Evolutionary conservation across 2,888 invertebrate genomes (phyloP).

Genomic region (Tinea pellionella): DNA sequence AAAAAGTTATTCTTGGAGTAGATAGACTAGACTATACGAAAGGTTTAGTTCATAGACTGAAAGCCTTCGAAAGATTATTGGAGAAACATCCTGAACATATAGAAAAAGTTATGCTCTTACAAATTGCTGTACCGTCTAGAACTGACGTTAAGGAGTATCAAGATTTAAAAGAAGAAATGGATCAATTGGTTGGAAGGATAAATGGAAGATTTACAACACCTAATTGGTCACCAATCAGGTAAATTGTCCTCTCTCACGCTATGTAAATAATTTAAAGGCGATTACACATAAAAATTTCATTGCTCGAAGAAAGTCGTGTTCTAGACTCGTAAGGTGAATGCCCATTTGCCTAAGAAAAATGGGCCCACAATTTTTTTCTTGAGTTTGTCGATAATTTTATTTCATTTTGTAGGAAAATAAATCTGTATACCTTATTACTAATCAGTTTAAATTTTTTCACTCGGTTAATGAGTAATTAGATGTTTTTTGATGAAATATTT

Average conservation of each 20-base stretch:
- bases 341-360: no score
- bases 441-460: no score
- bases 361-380: no score
- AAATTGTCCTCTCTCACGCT: slow-evolving; percentile 17
- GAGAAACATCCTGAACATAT: slow-evolving; percentile 88
- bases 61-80: slow-evolving; percentile 84
- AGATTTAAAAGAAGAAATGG: slow-evolving; percentile 90
- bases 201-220: slow-evolving; percentile 91
- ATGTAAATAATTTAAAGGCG: no score
- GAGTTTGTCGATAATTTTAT: no score
- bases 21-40: slow-evolving; percentile 93
- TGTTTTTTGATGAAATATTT: no score
- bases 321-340: no score
- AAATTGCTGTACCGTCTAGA: slow-evolving; percentile 89
- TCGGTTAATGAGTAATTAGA: no score
- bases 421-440: no score
- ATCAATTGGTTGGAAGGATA: slow-evolving; percentile 87
- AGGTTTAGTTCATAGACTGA: slow-evolving; percentile 83
- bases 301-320: no score
- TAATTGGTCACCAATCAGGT: slow-evolving; percentile 90
- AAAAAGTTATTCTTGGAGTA: slow-evolving; percentile 87
- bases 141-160: slow-evolving; percentile 92
- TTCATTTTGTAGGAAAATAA: no score
- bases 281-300: no score
- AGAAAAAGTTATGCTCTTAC: slow-evolving; percentile 83